These are phyloP conservation scores for Troilus luridus DNA, from an alignment of 2,888 invertebrate species.

Conservation along the genomic window DNA sequence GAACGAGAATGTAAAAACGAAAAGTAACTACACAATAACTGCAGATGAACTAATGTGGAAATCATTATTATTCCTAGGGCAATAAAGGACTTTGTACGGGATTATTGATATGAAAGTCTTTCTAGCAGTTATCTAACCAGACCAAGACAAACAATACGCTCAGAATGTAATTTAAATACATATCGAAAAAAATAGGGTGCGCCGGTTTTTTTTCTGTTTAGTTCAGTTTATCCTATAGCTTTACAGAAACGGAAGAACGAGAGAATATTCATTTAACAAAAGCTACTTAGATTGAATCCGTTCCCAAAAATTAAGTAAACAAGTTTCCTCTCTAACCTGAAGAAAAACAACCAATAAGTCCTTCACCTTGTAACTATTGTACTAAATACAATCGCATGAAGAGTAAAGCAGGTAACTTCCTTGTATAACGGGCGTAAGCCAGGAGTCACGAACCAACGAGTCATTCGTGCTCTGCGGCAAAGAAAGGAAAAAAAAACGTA, in stretches of 20 bases:
- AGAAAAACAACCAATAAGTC: neutral
- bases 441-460: neutral
- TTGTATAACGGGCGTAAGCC: neutral
- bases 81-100: too few relatives aligned
- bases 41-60: too few relatives aligned
- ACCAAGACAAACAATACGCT: too few relatives aligned
- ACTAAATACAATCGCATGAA: neutral
- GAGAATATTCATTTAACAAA: neutral
- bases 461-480: neutral
- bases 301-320: neutral
- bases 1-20: too few relatives aligned
- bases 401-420: conserved; percentile 19
- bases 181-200: too few relatives aligned
- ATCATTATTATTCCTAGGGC: too few relatives aligned
- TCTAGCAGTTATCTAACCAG: too few relatives aligned
- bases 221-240: too few relatives aligned
- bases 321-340: neutral
- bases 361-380: conserved; percentile 9
- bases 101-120: too few relatives aligned
- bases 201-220: too few relatives aligned
- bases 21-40: too few relatives aligned
- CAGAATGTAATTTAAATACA: too few relatives aligned
- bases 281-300: neutral
- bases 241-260: neutral
- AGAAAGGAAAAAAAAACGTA: neutral